Base-by-base conservation (phyloP, 2,113 vertebrate genomes). In the Gallinago media region DNA sequence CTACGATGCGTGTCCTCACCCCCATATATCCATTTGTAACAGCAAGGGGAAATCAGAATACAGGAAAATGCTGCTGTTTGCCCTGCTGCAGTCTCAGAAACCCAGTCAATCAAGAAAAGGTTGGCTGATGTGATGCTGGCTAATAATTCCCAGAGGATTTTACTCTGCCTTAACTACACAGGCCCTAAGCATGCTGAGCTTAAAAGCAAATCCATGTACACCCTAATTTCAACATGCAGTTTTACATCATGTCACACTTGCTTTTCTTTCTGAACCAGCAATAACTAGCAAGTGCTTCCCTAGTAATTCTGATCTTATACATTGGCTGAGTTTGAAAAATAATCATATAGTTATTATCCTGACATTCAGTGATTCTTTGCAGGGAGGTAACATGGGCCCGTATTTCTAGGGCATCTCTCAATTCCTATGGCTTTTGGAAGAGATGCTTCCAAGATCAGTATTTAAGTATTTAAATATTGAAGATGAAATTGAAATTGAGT, bases 121-220 rank as follows among this genome's bases (percentile, higher is more conserved):
- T 78, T 93, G 77, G 23, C 65, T 91, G 68, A 78, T 78, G 76
- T 76, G 73, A 80, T 88, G 83, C 21, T 32, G 74, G 46, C 65
- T 96, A 93, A 96, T 96, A 96, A 96, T 88, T 96, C 95, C 65
- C 77, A 73, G 21, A 29, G 84, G 92, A 88, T 61, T 89, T 73
- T 47, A 56, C 9, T 63, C 61, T 86, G 59, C 72, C 49, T 29
- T 89, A 85, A 71, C 88, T 89, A 54, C 46, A 50, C 5, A 84
- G 56, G 46, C 68, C 76, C 20, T 70, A 95, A 92, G 52, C 20
- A 94, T 54, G 44, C 19, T 46, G 47, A 75, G 81, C 32, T 92
- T 96, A 96, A 94, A 93, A 93, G 87, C 77, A 97, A 96, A 96
- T 94, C 72, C 42, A 12, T 86, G 88, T 89, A 74, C 8, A 73